Percentiles rank a stretch among this genome's conserved stretches.
Evolutionary conservation across 1,140 invertebrate genomes (phyloP).

Genomic region (Meloidogyne floridensis): DNA sequence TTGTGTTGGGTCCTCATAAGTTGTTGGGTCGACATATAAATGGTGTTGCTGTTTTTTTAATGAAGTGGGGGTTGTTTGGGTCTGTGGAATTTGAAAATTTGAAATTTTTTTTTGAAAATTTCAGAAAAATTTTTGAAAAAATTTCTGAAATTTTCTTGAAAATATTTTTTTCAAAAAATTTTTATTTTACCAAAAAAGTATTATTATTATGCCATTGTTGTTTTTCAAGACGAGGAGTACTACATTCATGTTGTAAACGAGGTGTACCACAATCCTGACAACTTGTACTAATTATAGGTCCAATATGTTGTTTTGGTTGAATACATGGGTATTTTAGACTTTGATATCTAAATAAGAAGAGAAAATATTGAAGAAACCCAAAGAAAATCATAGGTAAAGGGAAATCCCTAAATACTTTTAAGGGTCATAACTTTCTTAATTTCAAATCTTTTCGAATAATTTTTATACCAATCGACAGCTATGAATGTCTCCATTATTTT

Average conservation of each 20-base stretch:
- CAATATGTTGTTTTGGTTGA: constrained; percentile 1
- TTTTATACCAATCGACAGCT: too few relatives aligned
- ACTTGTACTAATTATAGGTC: neutral
- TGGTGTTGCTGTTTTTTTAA: constrained; percentile 9
- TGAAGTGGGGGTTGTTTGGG: neutral
- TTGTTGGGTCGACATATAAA: constrained; percentile 61
- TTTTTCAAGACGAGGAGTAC: neutral
- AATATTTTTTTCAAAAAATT: too few relatives aligned
- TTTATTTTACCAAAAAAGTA: neutral
- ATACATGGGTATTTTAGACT: neutral
- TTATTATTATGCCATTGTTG: constrained; percentile 7
- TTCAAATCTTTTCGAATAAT: too few relatives aligned
- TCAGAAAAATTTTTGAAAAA: too few relatives aligned
- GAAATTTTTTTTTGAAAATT: neutral
- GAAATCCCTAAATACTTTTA: too few relatives aligned
- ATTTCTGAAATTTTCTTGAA: too few relatives aligned
- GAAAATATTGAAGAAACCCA: neutral
- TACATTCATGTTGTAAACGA: constrained; percentile 26
- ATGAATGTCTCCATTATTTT: too few relatives aligned
- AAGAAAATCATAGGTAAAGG: too few relatives aligned
- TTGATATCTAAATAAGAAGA: neutral
- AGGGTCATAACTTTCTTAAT: too few relatives aligned
- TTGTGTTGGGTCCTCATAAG: constrained; percentile 63
- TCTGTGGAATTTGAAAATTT: neutral
- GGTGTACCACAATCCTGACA: constrained; percentile 21